Percentiles rank a stretch among this genome's conserved stretches.
Conservation (phyloP, 2,113 vertebrate genomes). For the Anthoscopus minutus region DNA sequence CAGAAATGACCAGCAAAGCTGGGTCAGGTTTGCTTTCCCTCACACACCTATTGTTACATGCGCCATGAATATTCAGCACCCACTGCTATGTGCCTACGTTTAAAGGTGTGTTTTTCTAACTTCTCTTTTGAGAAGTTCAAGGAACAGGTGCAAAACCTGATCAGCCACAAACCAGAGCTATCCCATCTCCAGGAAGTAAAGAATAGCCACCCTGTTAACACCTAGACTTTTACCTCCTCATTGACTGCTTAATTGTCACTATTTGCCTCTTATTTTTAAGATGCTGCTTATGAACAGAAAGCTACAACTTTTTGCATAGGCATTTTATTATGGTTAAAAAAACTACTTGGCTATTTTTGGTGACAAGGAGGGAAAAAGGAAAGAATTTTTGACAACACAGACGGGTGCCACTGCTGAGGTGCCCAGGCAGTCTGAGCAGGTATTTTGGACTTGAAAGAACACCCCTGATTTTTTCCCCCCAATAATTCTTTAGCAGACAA, state of each 20-base stretch:
- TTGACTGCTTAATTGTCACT: background rate
- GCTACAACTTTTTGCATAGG: rapidly evolving
- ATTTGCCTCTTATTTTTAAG: background rate
- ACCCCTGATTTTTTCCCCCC: background rate
- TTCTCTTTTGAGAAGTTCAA: background rate
- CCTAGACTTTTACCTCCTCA: background rate
- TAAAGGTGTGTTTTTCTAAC: background rate
- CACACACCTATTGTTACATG: rapidly evolving
- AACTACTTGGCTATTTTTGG: background rate
- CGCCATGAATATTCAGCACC: background rate
- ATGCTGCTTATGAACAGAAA: background rate
- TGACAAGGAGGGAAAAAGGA: rapidly evolving
- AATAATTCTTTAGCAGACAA: background rate
- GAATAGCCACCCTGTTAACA: rapidly evolving
- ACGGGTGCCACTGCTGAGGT: background rate
- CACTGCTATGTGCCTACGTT: background rate
- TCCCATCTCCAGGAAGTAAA: background rate
- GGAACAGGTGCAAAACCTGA: background rate
- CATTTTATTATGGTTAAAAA: background rate
- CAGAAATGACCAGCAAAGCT: background rate
- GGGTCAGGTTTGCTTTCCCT: background rate
- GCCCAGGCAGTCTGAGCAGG: background rate
- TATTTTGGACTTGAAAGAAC: background rate
- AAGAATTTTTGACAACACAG: too few relatives aligned
- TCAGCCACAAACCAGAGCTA: background rate